Base-by-base conservation (phyloP, 2,888 invertebrate genomes). In the Synergus gifuensis region DNA sequence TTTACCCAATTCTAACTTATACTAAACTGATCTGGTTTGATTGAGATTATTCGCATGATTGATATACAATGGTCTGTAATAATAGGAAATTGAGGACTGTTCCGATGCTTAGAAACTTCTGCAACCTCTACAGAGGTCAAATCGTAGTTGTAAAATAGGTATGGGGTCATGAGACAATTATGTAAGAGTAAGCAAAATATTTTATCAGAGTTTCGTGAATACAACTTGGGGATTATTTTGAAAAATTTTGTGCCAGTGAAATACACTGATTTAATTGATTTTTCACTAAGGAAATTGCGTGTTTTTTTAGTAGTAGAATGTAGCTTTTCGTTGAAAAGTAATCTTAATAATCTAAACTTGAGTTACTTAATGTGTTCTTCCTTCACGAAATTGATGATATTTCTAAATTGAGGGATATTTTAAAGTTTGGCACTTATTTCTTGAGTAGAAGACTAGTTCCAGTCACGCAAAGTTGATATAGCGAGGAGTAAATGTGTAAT, bases 41-140 rank as follows among this genome's bases (percentile, higher is more conserved):
- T 60, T 60, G 1, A 22, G 22, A 60, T 1, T n/a, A 22, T 60
- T 60, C 12, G 60, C 22, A 18, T 22, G 54, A n/a, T n/a, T 54
- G 54, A 54, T 54, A 54, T n/a, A 22, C 60, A 60, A 60, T 22
- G 60, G 60, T 12, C 60, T 22, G 54, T n/a, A 22, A 60, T 60
- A 60, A 60, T 60, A 60, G 60, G 60, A 60, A 60, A 60, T 60
- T 60, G 22, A 22, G 60, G 60, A 60, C 60, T 60, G 22, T 60
- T 60, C 12, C 60, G 60, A 60, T 60, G 60, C 60, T 60, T 60
- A 18, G 60, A 60, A 18, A 22, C 22, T 12, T 22, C 12, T 12
- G 60, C 60, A 22, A 60, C 22, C 60, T 60, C 60, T 60, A 22
- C 22, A 60, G 60, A 60, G 60, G 60, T 60, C 60, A 60, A 22